phyloP scores from a whole-genome alignment of 2,113 vertebrate genomes.

The Scartelaos histophorus region DNA sequence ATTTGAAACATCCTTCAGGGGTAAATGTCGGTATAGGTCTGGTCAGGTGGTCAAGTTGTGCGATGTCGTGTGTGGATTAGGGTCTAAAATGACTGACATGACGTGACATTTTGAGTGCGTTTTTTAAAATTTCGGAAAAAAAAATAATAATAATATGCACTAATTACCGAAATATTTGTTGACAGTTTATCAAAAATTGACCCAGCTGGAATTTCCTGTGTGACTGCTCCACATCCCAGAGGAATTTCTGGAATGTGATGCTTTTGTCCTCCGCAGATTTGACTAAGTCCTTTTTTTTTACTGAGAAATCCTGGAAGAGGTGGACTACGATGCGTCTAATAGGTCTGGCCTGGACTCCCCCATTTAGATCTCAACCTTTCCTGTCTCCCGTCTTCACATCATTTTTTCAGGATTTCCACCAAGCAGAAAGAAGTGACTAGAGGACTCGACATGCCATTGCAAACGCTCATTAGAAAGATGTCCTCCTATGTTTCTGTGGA shows the following conservation, averaged over 20 bases:
- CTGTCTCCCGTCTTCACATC: conserved; percentile 5
- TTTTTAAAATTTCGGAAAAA: too few relatives aligned
- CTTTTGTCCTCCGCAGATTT: conserved; percentile 67
- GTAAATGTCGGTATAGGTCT: too few relatives aligned
- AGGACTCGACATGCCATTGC: conserved; percentile 2
- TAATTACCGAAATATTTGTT: conserved; percentile 51
- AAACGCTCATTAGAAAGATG: conserved; percentile 56
- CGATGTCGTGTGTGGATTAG: background rate
- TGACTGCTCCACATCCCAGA: conserved; percentile 64
- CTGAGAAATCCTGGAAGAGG: conserved; percentile 37
- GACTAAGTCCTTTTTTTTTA: conserved; percentile 44
- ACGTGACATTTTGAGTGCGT: background rate
- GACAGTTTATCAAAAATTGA: conserved; percentile 39
- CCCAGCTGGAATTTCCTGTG: conserved; percentile 72
- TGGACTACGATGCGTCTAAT: conserved; percentile 25
- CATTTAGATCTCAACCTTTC: conserved; percentile 19
- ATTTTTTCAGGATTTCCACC: conserved; percentile 14
- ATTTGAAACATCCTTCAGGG: too few relatives aligned
- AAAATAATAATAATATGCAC: conserved; percentile 1
- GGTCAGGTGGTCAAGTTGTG: too few relatives aligned
- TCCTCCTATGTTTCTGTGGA: conserved; percentile 42
- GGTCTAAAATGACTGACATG: background rate
- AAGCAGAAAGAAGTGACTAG: conserved; percentile 18
- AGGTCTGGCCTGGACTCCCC: conserved; percentile 24
- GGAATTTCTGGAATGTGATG: conserved; percentile 76